Base-by-base conservation (phyloP, 2,888 invertebrate genomes). In the Oscheius sp. region DNA sequence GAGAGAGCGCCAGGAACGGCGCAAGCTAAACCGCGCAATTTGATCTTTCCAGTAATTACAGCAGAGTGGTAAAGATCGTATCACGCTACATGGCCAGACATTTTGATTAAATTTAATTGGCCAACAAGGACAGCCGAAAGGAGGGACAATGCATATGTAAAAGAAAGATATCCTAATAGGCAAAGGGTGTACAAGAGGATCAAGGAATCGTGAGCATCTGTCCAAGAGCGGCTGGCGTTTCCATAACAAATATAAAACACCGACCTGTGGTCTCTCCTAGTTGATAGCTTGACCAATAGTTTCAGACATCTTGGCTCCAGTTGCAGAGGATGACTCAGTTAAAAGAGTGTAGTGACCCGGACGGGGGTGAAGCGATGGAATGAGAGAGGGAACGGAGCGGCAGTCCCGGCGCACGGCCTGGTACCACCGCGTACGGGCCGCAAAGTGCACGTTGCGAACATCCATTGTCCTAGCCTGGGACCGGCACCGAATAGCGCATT, bases 371-470 rank as follows among this genome's bases (percentile, higher is more conserved):
- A n/a, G 59, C 44, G 24, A 44, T 44, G 59, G 28, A 59, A 41
- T 59, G 59, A 59, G 54, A 59, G 59, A 30, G 59, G n/a, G 59
- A 45, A 62, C 62, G 47, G 47, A 47, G 62, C 62, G 59, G 59
- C 59, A 30, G 59, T 44, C 59, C 41, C 47, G 47, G 45, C 62
- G 62, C 62, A 45, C 61, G 62, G 41, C 62, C 64, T 45, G 64
- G 64, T 45, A 64, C 63, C 50, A 32, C 50, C 64, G 64, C 64
- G 64, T 45, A 64, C 63, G 38, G 63, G 38, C 50, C 36, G 41
- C 64, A 64, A 64, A 64, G 64, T 64, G 64, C 64, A 64, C 41
- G 28, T 41, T 64, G 51, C 51, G 64, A 62, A 62, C 62, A 62
- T 30, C 49, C 62, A 62, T 62, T 62, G 62, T 62, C 62, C 62